Evolutionary conservation across 1,140 invertebrate genomes (phyloP).

Genomic region (Diuraphis noxia): DNA sequence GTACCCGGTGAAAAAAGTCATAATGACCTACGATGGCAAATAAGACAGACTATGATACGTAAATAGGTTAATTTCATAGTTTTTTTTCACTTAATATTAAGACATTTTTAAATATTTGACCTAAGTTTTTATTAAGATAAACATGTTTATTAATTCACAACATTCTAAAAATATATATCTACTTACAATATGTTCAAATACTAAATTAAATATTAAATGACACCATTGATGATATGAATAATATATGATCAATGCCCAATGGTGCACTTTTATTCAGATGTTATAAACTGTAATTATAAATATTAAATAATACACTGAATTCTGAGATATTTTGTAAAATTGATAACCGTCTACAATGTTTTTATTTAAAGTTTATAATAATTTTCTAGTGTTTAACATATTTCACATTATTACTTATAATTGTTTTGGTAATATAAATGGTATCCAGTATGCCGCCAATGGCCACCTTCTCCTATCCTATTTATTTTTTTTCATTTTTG

Average conservation of each 20-base stretch:
- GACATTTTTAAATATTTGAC: not conserved
- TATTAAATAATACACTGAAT: not conserved
- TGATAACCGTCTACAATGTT: not conserved
- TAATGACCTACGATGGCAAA: constrained; percentile 37
- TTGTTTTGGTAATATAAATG: not conserved
- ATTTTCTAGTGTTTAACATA: not conserved
- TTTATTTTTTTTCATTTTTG: too few relatives aligned
- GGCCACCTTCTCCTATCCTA: too few relatives aligned
- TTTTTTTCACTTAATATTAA: not conserved
- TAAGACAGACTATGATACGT: constrained; percentile 29
- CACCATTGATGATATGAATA: not conserved
- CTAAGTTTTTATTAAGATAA: not conserved
- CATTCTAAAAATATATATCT: not conserved
- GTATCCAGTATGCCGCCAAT: too few relatives aligned
- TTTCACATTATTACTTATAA: not conserved
- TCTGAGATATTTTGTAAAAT: not conserved
- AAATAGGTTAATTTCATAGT: constrained; percentile 25
- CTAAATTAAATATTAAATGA: not conserved
- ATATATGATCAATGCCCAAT: too few relatives aligned
- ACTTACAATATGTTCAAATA: not conserved
- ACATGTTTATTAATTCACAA: not conserved
- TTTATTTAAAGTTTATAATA: not conserved
- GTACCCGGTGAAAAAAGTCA: constrained; percentile 53
- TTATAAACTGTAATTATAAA: not conserved
- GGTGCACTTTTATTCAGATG: not conserved